These are phyloP conservation scores for Sternotherus odoratus DNA, from an alignment of 2,797 vertebrate species.

Conservation along the genomic window DNA sequence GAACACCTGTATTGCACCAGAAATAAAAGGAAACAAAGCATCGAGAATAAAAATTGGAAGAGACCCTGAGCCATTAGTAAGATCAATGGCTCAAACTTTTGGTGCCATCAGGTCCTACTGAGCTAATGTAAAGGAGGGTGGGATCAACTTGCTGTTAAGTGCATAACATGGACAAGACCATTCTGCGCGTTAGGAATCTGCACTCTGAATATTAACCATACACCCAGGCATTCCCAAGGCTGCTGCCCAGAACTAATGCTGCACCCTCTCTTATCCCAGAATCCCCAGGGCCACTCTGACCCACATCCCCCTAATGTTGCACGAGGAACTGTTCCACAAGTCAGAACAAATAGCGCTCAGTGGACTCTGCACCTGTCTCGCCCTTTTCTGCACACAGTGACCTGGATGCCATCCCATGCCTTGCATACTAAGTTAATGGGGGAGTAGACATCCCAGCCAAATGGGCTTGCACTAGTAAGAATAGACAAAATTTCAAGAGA, in stretches of 20 bases:
- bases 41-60: slow-evolving; percentile 7
- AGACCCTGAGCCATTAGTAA: slow-evolving; percentile 56
- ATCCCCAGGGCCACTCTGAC: background rate
- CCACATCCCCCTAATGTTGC: background rate
- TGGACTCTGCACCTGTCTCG: background rate
- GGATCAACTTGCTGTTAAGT: slow-evolving; percentile 64
- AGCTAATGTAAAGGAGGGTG: slow-evolving; percentile 55
- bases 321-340: background rate
- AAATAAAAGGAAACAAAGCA: background rate
- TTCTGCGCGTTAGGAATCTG: slow-evolving; percentile 50
- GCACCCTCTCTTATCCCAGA: background rate
- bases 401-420: background rate
- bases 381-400: background rate
- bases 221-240: slow-evolving; percentile 28
- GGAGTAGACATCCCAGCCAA: background rate
- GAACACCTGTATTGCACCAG: slow-evolving; percentile 60
- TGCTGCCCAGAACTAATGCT: slow-evolving; percentile 13
- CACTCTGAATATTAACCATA: slow-evolving; percentile 59
- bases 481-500: background rate
- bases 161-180: slow-evolving; percentile 68
- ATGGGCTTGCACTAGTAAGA: background rate
- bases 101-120: slow-evolving; percentile 67
- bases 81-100: slow-evolving; percentile 53
- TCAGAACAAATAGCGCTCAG: background rate
- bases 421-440: background rate